Evolutionary conservation across 35 echinoderm and acorn worm species (phyloP).

Genomic region (Chiridota heheva): DNA sequence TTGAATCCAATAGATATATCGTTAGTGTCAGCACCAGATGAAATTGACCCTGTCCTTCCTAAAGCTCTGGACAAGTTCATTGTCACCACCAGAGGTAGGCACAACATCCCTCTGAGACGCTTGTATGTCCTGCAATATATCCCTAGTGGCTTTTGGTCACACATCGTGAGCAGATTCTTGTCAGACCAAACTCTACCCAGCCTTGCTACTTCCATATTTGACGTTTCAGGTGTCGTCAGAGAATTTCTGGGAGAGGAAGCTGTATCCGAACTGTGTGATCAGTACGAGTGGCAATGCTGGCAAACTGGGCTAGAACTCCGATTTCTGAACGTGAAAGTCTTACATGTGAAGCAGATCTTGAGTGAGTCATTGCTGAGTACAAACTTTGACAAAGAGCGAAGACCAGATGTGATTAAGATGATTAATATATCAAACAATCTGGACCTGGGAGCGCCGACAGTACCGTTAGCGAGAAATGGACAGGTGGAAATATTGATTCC

Average conservation of each 20-base stretch:
- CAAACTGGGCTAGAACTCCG: slow-evolving; percentile 88
- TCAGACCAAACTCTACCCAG: slow-evolving; percentile 65
- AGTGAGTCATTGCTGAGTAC: slow-evolving; percentile 47
- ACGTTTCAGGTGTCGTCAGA: slow-evolving; percentile 37
- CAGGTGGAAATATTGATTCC: slow-evolving; percentile 94
- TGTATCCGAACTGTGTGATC: slow-evolving; percentile 38
- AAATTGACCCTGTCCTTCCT: background rate
- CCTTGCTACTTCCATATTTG: slow-evolving; percentile 56
- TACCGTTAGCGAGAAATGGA: slow-evolving; percentile 67
- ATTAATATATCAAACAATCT: slow-evolving; percentile 52
- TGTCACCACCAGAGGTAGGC: slow-evolving; percentile 51
- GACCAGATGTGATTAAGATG: slow-evolving; percentile 83
- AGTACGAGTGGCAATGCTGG: slow-evolving; percentile 88
- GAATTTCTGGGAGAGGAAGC: slow-evolving; percentile 51
- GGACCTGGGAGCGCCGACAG: slow-evolving; percentile 33
- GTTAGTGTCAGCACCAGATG: slow-evolving; percentile 10
- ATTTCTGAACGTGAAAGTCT: slow-evolving; percentile 71
- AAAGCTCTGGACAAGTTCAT: slow-evolving; percentile 57
- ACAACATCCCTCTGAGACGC: slow-evolving; percentile 67
- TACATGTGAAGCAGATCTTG: slow-evolving; percentile 83
- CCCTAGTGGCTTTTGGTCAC: slow-evolving; percentile 96
- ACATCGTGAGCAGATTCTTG: slow-evolving; percentile 84
- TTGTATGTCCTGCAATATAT: slow-evolving; percentile 97
- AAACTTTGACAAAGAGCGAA: slow-evolving; percentile 71
- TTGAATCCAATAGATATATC: slow-evolving; percentile 55